Evolutionary conservation across 2,888 invertebrate species (phyloP).

Genomic region (Philopedon plagiatum): DNA sequence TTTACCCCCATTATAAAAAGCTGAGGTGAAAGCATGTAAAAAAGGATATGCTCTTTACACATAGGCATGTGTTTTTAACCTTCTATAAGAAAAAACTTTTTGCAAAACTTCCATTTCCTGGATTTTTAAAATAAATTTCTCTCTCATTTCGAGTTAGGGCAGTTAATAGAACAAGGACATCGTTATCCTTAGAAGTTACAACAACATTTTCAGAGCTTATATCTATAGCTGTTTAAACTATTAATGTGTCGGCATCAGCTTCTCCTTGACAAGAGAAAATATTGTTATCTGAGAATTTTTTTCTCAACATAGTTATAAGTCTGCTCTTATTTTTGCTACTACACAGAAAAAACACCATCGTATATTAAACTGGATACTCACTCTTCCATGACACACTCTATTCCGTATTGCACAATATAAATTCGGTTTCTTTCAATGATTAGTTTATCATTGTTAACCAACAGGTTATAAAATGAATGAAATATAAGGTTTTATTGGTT

Average conservation of each 20-base stretch:
- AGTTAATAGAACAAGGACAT: slow-evolving; percentile 20
- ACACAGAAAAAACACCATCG: too few relatives aligned
- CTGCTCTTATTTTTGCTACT: too few relatives aligned
- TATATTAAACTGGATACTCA: too few relatives aligned
- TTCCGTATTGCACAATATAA: too few relatives aligned
- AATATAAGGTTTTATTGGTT: too few relatives aligned
- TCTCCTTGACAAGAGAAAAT: too few relatives aligned
- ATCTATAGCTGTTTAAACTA: slow-evolving; percentile 28
- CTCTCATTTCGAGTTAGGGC: slow-evolving; percentile 27
- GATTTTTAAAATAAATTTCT: slow-evolving; percentile 43
- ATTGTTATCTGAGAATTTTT: neutral
- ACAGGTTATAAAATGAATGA: too few relatives aligned
- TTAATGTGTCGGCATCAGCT: slow-evolving; percentile 18
- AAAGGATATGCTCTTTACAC: slow-evolving; percentile 44
- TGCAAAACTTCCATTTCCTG: slow-evolving; percentile 35
- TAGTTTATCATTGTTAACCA: too few relatives aligned
- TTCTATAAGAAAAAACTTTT: slow-evolving; percentile 39
- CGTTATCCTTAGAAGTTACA: slow-evolving; percentile 39
- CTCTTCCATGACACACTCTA: too few relatives aligned
- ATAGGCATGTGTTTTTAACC: slow-evolving; percentile 19
- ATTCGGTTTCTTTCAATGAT: too few relatives aligned
- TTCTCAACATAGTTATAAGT: neutral
- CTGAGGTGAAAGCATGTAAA: slow-evolving; percentile 40
- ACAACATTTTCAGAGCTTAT: slow-evolving; percentile 32
- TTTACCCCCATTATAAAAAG: slow-evolving; percentile 39